phyloP scores from a whole-genome alignment of 2,888 invertebrate genomes.

The Tiliacea citrago region DNA sequence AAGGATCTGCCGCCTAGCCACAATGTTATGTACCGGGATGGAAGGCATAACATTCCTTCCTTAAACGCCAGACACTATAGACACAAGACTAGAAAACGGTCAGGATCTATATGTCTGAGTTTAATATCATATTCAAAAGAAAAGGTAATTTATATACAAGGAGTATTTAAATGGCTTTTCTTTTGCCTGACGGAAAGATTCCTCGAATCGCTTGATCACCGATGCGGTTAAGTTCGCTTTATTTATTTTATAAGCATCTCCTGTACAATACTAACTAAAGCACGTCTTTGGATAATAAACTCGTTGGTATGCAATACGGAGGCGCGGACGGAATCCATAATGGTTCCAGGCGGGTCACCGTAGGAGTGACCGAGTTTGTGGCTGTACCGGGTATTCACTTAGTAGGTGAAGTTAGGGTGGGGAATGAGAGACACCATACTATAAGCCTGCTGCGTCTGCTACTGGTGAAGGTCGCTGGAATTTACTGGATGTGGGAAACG shows the following conservation, averaged over 20 bases:
- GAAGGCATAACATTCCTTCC: neutral
- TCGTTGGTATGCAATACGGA: constrained; percentile 44
- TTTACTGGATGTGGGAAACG: neutral
- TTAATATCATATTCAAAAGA: neutral
- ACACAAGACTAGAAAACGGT: neutral
- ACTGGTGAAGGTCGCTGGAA: neutral
- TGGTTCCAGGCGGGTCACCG: constrained; percentile 30
- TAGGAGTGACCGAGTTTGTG: constrained; percentile 17
- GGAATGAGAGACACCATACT: neutral
- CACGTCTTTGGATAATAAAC: constrained; percentile 28
- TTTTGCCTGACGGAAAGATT: neutral
- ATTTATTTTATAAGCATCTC: constrained; percentile 25
- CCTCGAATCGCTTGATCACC: neutral
- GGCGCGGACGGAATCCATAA: constrained; percentile 18
- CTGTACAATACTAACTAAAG: neutral
- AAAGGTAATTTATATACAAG: neutral
- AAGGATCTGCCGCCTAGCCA: neutral
- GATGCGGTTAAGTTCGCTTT: neutral
- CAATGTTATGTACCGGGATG: too few relatives aligned
- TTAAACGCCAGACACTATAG: neutral
- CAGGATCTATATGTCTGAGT: neutral
- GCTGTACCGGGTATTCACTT: constrained; percentile 11
- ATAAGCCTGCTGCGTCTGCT: neutral
- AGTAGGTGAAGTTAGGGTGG: neutral
- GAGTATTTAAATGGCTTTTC: neutral